Evolutionary conservation across 2,888 invertebrate species (phyloP).

Genomic region (Colletes collaris): DNA sequence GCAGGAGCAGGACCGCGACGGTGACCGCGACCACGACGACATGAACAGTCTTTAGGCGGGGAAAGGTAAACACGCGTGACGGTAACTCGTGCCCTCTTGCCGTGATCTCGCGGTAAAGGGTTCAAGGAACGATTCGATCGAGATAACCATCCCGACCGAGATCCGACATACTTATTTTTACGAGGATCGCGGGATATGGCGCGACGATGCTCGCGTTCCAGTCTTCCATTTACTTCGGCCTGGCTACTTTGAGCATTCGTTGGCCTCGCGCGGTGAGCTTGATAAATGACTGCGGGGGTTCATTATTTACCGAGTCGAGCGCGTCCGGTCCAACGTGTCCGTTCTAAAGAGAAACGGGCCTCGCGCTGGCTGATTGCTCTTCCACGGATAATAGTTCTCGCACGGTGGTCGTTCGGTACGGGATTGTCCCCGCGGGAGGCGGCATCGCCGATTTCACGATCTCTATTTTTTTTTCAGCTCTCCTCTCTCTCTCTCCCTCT

Average conservation of each 20-base stretch:
- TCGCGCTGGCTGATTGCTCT: constrained; percentile 53
- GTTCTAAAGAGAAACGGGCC: constrained; percentile 53
- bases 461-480: not conserved
- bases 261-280: constrained; percentile 53
- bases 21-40: no score
- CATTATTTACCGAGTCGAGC: constrained; percentile 62
- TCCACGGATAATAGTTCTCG: constrained; percentile 60
- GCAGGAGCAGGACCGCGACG: not conserved
- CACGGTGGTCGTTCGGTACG: constrained; percentile 42
- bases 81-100: not conserved
- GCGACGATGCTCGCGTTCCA: constrained; percentile 30
- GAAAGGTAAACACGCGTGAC: no score
- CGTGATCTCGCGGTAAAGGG: not conserved
- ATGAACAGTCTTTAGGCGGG: no score
- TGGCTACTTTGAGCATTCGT: constrained; percentile 57
- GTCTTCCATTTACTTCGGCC: constrained; percentile 56
- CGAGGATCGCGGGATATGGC: no score
- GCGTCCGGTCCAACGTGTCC: constrained; percentile 55
- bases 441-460: not conserved
- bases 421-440: constrained; percentile 56
- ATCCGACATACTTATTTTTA: constrained; percentile 17
- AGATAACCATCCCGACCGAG: not conserved
- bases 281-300: constrained; percentile 64
- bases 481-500: not conserved
- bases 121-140: constrained; percentile 15